A percentile compares a stretch with the other conserved stretches of the same genome.
phyloP scores from a whole-genome alignment of 64 coral and sea anemone species.

The Trachythela sp. region DNA sequence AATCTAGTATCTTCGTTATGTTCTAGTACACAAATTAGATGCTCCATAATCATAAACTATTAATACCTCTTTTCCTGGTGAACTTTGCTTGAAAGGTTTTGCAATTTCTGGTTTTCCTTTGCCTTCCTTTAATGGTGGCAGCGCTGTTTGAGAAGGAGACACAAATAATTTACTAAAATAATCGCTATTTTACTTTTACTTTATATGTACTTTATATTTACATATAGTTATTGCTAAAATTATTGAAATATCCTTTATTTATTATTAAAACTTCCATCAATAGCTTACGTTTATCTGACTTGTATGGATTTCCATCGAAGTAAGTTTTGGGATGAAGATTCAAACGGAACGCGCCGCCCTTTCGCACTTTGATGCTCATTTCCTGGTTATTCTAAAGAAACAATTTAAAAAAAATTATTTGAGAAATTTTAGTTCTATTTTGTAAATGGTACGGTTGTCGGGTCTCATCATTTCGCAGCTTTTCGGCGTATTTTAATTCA shows the following conservation, averaged over 20 bases:
- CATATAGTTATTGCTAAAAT: no score
- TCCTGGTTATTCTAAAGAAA: slow-evolving; percentile 58
- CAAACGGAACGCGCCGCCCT: slow-evolving; percentile 76
- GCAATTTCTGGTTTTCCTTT: slow-evolving; percentile 48
- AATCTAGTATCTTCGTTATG: no score
- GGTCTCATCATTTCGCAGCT: no score
- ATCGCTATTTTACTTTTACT: no score
- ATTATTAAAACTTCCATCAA: no score
- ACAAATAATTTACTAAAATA: slow-evolving; percentile 10
- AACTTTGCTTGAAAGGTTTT: slow-evolving; percentile 89
- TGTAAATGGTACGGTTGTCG: no score
- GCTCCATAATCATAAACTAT: no score
- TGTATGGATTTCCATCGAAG: slow-evolving; percentile 98
- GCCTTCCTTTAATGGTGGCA: slow-evolving; percentile 70
- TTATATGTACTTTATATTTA: no score
- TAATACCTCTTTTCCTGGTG: slow-evolving; percentile 78
- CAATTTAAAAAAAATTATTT: not conserved
- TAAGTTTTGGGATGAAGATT: slow-evolving; percentile 83
- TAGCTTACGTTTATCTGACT: slow-evolving; percentile 74
- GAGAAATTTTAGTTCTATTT: no score
- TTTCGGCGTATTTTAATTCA: no score
- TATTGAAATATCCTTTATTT: no score
- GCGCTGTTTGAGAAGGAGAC: slow-evolving; percentile 31
- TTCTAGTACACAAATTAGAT: no score
- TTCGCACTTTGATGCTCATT: slow-evolving; percentile 66